Conservation (phyloP, 2,888 invertebrate genomes). For the Octodonta nipae region DNA sequence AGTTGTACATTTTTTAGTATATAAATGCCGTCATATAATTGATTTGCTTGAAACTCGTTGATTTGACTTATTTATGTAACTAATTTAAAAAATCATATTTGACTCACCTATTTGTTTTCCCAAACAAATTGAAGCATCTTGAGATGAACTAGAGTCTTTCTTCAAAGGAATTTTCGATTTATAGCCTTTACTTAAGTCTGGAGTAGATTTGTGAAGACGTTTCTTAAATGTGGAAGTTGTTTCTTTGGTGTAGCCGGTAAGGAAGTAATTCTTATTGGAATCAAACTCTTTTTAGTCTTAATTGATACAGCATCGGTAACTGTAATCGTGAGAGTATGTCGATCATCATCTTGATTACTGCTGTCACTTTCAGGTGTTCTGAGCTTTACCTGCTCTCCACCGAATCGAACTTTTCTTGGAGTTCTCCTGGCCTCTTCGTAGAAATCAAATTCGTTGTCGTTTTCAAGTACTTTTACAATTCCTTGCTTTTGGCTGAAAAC, state of each 20-base stretch:
- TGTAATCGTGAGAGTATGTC: slow-evolving; percentile 16
- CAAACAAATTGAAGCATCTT: too few relatives aligned
- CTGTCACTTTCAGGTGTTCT: slow-evolving; percentile 75
- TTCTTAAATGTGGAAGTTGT: slow-evolving; percentile 21
- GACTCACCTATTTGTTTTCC: too few relatives aligned
- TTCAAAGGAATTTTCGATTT: slow-evolving; percentile 22
- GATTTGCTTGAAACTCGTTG: too few relatives aligned
- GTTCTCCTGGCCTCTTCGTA: slow-evolving; percentile 39
- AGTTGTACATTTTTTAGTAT: too few relatives aligned
- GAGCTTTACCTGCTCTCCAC: slow-evolving; percentile 76
- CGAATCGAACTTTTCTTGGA: slow-evolving; percentile 65
- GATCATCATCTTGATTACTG: slow-evolving; percentile 28
- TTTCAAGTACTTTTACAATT: slow-evolving; percentile 48
- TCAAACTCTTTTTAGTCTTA: slow-evolving; percentile 29
- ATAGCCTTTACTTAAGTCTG: slow-evolving; percentile 20
- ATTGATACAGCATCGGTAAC: slow-evolving; percentile 23
- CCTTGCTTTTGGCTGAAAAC: slow-evolving; percentile 33
- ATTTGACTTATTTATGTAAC: too few relatives aligned
- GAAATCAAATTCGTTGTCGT: slow-evolving; percentile 44
- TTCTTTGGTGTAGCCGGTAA: slow-evolving; percentile 34
- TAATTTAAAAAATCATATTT: too few relatives aligned
- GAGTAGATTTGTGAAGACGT: slow-evolving; percentile 28
- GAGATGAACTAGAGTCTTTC: slow-evolving; percentile 9
- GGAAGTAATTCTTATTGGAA: slow-evolving; percentile 37
- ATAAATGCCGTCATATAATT: too few relatives aligned